These are phyloP conservation scores for Lasioglossum vierecki DNA, from an alignment of 2,888 invertebrate genomes.

Conservation along the genomic window DNA sequence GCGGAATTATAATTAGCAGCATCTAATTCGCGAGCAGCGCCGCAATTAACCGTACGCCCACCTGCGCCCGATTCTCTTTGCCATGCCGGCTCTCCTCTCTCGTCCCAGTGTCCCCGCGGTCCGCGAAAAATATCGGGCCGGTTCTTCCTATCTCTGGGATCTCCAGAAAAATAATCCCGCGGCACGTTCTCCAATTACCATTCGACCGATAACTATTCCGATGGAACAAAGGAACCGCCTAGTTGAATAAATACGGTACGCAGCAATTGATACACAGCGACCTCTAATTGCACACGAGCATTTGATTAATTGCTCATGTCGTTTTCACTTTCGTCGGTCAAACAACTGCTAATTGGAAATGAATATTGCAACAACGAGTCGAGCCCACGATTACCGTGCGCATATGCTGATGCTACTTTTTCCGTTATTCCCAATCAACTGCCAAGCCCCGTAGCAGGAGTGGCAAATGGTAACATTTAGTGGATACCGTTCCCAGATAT, in stretches of 20 bases:
- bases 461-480: no score
- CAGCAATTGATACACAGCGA: not conserved
- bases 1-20: slow-evolving; percentile 54
- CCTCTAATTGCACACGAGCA: not conserved
- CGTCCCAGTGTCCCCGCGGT: not conserved
- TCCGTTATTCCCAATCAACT: no score
- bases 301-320: not conserved
- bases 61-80: slow-evolving; percentile 7
- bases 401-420: not conserved
- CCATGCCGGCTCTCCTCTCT: no score
- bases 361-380: not conserved
- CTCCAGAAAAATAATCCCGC: not conserved
- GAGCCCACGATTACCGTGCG: not conserved
- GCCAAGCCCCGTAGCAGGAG: no score
- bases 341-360: not conserved
- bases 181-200: slow-evolving; percentile 25
- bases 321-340: not conserved
- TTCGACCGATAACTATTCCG: slow-evolving; percentile 1
- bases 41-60: slow-evolving; percentile 40
- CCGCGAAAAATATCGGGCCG: slow-evolving; percentile 5
- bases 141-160: not conserved
- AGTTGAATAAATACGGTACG: slow-evolving; percentile 8
- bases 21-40: slow-evolving; percentile 37
- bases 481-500: no score
- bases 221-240: not conserved